A percentile compares a stretch with the other conserved stretches of the same genome.
phyloP scores from a whole-genome alignment of 1,140 invertebrate genomes.

The Brachionus rubens region DNA sequence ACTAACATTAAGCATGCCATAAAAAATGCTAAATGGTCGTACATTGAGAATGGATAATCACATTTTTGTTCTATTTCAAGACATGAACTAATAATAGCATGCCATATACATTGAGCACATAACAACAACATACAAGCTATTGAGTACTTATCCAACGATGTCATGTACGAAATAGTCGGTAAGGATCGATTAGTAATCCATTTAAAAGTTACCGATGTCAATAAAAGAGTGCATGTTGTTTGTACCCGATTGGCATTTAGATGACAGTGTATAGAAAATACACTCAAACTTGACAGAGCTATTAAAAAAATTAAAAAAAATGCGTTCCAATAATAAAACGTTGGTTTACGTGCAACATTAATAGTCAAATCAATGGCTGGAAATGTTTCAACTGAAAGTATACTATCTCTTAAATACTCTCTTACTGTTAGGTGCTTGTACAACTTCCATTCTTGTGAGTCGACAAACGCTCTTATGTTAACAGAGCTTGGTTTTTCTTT shows the following conservation, averaged over 20 bases:
- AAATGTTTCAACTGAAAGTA: background rate
- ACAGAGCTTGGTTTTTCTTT: background rate
- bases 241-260: slow-evolving; percentile 49
- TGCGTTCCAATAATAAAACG: slow-evolving; percentile 38
- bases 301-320: slow-evolving; percentile 38
- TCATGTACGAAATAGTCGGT: slow-evolving; percentile 56
- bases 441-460: slow-evolving; percentile 40
- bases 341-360: slow-evolving; percentile 12
- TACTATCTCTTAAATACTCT: background rate
- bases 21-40: slow-evolving; percentile 19
- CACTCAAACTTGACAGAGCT: slow-evolving; percentile 1
- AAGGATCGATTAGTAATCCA: slow-evolving; percentile 55
- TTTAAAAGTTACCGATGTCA: slow-evolving; percentile 57
- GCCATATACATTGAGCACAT: slow-evolving; percentile 9
- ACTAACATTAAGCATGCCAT: background rate
- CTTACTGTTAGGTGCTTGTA: slow-evolving; percentile 12
- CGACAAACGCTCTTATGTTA: slow-evolving; percentile 24
- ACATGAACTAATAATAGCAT: background rate
- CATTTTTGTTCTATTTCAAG: slow-evolving; percentile 27
- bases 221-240: slow-evolving; percentile 49
- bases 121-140: slow-evolving; percentile 5
- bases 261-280: slow-evolving; percentile 44
- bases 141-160: slow-evolving; percentile 53
- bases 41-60: slow-evolving; percentile 24
- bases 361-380: background rate